phyloP scores from a whole-genome alignment of 2,888 invertebrate species.

The Aproaerema taeniolella region DNA sequence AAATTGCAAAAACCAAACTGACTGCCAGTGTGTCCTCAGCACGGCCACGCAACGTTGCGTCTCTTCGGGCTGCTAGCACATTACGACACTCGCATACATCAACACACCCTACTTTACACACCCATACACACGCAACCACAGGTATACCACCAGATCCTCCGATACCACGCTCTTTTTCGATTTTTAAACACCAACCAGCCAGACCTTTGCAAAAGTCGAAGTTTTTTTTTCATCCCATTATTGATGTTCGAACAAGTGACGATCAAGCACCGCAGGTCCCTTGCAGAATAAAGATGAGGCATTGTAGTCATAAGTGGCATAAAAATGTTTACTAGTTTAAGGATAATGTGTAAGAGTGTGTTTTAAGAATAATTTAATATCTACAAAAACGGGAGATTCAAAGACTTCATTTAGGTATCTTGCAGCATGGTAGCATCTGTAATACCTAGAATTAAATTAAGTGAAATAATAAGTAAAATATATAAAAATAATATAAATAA shows the following conservation, averaged over 20 bases:
- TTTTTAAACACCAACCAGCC: conserved; percentile 22
- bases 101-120: conserved; percentile 29
- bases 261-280: too few species aligned
- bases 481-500: too few species aligned
- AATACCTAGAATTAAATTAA: too few species aligned
- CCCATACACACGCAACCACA: conserved; percentile 32
- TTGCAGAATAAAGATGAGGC: conserved; percentile 1
- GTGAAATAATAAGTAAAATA: too few species aligned
- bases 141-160: conserved; percentile 53
- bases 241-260: too few species aligned
- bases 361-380: not conserved
- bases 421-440: too few species aligned
- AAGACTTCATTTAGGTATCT: too few species aligned
- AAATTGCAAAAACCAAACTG: too few species aligned
- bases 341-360: not conserved
- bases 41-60: conserved; percentile 55
- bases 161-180: conserved; percentile 35
- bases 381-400: too few species aligned
- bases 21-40: conserved; percentile 45
- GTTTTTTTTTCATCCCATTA: conserved; percentile 6
- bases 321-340: conserved; percentile 1
- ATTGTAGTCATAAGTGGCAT: not conserved
- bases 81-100: conserved; percentile 66
- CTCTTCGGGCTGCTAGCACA: conserved; percentile 38
- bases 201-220: conserved; percentile 9